Evolutionary conservation across 92 coral and sea anemone species (phyloP), one percentile per base, ranked within the genome.

Genomic region (Heteractis magnifica): DNA sequence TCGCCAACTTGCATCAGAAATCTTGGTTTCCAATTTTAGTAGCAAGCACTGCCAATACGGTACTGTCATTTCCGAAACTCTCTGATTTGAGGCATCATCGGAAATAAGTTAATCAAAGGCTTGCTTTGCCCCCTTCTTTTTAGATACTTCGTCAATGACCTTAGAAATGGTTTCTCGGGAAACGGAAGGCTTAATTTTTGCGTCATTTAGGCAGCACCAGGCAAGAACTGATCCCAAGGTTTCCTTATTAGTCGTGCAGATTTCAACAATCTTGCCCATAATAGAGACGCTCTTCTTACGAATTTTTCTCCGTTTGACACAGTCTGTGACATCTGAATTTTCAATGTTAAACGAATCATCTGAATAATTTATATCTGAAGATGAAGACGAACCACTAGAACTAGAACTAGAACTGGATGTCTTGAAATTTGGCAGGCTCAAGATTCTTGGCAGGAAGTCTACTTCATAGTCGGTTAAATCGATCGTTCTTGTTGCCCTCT

Each of bases 41-140:
- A 83, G 75, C 41, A 84, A 65, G 51, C 82, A 59, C 58, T 80
- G 62, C 91, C 91, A 88, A 80, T 84, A 86, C 80, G 91, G 91
- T 23, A 88, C 82, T 83, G 81, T 65, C 71, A 89, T 75, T 12
- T 51, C 80, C 59, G 83, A 20, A 10, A 84, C 48, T 51, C 83
- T 51, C 52, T 80, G 62, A 6, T 70, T 79, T 86, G 84, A 85
- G 6, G 84, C 55, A 7, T 71, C 76, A 8, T 76, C 80, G 15
- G 74, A 85, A 19, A 76, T 82, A 49, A 89, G 88, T 56, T 75
- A 71, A 0, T 80, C 23, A 52, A 89, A 85, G 6, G 83, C 88
- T 52, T 72, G 41, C 20, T 75, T 62, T 51, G 78, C 88, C 15
- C 88, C 86, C 62, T 76, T 76, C 44, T 56, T 79, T 75, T 75